Conservation (phyloP, 1,140 invertebrate genomes). For the Zaprionus capensis region DNA sequence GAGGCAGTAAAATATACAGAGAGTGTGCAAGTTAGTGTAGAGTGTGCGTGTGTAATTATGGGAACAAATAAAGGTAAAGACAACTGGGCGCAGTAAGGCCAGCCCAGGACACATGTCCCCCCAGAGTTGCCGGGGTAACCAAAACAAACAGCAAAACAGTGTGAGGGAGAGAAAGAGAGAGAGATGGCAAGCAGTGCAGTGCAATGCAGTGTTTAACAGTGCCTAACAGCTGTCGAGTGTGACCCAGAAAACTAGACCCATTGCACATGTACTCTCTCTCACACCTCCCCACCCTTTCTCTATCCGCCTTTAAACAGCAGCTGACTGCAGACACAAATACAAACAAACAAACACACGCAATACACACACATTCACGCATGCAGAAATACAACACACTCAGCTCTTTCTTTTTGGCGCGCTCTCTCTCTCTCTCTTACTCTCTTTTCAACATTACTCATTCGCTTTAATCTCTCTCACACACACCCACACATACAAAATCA, state of each 20-base stretch:
- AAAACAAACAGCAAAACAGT: slow-evolving; percentile 30
- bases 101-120: slow-evolving; percentile 10
- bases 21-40: too few relatives aligned
- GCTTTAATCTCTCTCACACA: slow-evolving; percentile 12
- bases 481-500: slow-evolving; percentile 42
- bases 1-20: neutral
- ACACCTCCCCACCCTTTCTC: neutral
- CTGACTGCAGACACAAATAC: slow-evolving; percentile 18
- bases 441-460: slow-evolving; percentile 16
- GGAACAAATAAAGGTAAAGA: neutral
- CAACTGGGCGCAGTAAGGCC: neutral
- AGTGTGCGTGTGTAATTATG: neutral
- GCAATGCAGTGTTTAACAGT: neutral
- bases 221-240: slow-evolving; percentile 31
- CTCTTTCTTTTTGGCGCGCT: neutral
- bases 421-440: slow-evolving; percentile 2
- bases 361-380: neutral
- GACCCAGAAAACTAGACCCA: slow-evolving; percentile 36
- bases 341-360: neutral
- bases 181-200: neutral
- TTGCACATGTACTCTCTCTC: slow-evolving; percentile 11
- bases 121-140: slow-evolving; percentile 17
- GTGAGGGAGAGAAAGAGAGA: neutral
- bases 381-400: neutral
- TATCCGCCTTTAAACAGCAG: slow-evolving; percentile 12